Conservation (phyloP, 2,888 invertebrate species). For the Myopa tessellatipennis region DNA sequence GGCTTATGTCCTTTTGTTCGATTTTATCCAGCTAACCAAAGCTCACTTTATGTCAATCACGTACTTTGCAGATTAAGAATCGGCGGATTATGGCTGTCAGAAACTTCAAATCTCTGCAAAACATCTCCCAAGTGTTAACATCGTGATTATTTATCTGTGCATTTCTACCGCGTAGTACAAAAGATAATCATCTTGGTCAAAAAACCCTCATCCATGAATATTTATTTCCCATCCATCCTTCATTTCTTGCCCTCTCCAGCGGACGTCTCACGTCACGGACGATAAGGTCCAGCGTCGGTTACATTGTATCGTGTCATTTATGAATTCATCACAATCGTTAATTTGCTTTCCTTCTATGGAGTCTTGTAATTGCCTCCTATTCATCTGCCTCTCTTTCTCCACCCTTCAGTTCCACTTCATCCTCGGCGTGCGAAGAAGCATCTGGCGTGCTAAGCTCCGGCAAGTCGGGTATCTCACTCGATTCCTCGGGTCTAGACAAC, state of each 20-base stretch:
- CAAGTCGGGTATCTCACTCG: conserved; percentile 66
- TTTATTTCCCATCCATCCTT: conserved; percentile 2
- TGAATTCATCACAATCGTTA: conserved; percentile 29
- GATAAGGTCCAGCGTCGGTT: conserved; percentile 7
- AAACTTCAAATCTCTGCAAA: too few species aligned
- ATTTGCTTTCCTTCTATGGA: conserved; percentile 15
- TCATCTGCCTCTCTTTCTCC: conserved; percentile 36
- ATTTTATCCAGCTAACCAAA: too few species aligned
- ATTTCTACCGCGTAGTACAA: too few species aligned
- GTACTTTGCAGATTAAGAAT: too few species aligned
- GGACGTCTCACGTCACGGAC: neutral
- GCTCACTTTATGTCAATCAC: too few species aligned
- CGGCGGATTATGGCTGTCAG: too few species aligned
- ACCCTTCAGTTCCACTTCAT: conserved; percentile 65
- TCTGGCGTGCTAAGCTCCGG: conserved; percentile 66
- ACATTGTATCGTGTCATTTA: conserved; percentile 24
- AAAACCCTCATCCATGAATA: neutral
- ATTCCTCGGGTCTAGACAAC: conserved; percentile 66
- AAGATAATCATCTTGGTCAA: too few species aligned
- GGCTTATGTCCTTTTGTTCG: too few species aligned
- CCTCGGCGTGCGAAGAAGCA: conserved; percentile 67
- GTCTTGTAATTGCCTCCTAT: conserved; percentile 11
- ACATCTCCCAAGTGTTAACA: too few species aligned
- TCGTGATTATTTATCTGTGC: too few species aligned
- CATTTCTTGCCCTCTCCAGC: neutral